Base-by-base conservation (phyloP, 2,888 invertebrate species). In the Lithophane socia region DNA sequence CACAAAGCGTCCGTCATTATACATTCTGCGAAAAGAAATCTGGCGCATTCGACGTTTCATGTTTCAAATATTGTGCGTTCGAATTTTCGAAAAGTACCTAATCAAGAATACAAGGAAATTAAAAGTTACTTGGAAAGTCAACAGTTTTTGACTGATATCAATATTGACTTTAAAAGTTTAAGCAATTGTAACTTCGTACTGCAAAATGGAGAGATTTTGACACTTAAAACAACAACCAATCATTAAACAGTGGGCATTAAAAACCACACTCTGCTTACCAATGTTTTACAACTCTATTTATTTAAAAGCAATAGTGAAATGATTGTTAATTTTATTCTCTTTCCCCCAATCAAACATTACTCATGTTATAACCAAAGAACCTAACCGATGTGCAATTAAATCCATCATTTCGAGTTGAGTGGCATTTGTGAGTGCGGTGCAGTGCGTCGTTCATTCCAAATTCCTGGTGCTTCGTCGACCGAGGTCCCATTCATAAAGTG, bases 401-500 rank as follows among this genome's bases (percentile, higher is more conserved):
- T 81, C 65, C 72, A 77, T 73, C 78, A 86, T 73, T 75, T 67
- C 52, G n/a, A 29, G 52, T 71, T 69, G 77, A 78, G 64, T 84
- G 85, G 69, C 76, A 73, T 78, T 52, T 67, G 37, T 75, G 60
- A 87, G 82, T 82, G 60, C 73, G 66, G 44, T 84, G 68, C 78
- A 67, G 37, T 76, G 58, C 79, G 75, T 85, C 87, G 77, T 84
- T 84, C 84, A 88, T 80, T 73, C 75, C 77, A 67, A 79, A 83
- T 82, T 81, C 79, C 86, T 71, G 69, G 42, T 65, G 61, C 63
- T 60, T 44, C 65, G 61, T 69, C 75, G 69, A 42, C 58, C 73
- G 73, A 49, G 75, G 69, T 72, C 77, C 86, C 81, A 86, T 87
- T 87, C 86, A 88, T 86, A 87, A 87, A 86, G 65, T 86, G 79